Base-by-base conservation (phyloP, 2,888 invertebrate genomes). In the Rotaria magnacalcarata region DNA sequence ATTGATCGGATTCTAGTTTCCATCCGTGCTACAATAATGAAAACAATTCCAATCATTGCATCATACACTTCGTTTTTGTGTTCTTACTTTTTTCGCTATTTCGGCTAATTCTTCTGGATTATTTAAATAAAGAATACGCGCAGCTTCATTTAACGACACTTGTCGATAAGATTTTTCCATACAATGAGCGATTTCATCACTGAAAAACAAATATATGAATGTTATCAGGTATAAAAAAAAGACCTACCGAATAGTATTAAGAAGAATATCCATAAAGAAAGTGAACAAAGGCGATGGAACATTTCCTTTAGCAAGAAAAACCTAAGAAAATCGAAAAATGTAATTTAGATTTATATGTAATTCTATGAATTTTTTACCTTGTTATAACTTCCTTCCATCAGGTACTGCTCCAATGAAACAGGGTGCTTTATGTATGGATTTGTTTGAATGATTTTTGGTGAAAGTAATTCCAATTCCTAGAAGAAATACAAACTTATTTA, bases 301-400 rank as follows among this genome's bases (percentile, higher is more conserved):
- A 91, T 96, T 96, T 47, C 95, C 96, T 93, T 96, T 95, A 1
- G 96, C 96, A 88, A 96, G 93, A 90, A 96, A 96, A 86, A 96
- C 47, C 80, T 80, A 47, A 27, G 1, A 27, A 14, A 27, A 67
- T 54, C 21, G 2, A 54, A 54, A 19, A 54, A 52, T 52, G 8
- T 16, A 52, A 11, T 54, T 67, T 8, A 27, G 7, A 60, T 60
- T 3, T 60, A 14, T 24, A n/a, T 60, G 4, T 27, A 27, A n/a
- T 27, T 27, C 2, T 16, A 67, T 34, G 11, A 19, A 41, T 16
- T 16, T n/a, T 27, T 75, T 80, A 80, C 91, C 91, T 99, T 99
- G 91, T 99, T 98, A 90, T 99, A 99, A 88, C 96, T 96, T 84
- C 99, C 99, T 91, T 99, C 99, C 97, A 99, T 99, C 86, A 99